A percentile compares a stretch with the other conserved stretches of the same genome.
Evolutionary conservation across 2,888 invertebrate genomes (phyloP).

Genomic region (Drosophila putrida): DNA sequence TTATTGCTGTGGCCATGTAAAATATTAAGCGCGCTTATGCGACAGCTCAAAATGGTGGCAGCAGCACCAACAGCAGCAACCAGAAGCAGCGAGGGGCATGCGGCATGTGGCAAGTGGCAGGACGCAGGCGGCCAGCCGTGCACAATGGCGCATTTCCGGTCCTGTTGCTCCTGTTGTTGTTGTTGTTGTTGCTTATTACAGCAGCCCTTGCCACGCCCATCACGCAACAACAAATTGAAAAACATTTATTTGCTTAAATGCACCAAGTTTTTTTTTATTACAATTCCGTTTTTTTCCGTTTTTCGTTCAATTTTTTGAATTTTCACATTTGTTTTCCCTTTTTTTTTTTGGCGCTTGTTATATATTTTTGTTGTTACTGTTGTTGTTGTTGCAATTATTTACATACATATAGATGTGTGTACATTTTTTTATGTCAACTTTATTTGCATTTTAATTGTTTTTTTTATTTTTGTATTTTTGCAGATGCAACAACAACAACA

Average conservation of each 20-base stretch:
- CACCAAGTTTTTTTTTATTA: slow-evolving; percentile 18
- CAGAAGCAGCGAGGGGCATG: neutral
- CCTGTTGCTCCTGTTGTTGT: slow-evolving; percentile 16
- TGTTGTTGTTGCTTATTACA: slow-evolving; percentile 11
- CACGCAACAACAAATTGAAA: slow-evolving; percentile 62
- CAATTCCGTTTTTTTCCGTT: slow-evolving; percentile 4
- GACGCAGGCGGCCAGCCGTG: slow-evolving; percentile 49
- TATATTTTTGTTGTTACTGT: too few species aligned
- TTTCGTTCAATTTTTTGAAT: slow-evolving; percentile 17
- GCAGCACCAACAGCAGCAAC: neutral
- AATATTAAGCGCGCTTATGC: slow-evolving; percentile 73
- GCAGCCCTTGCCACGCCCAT: slow-evolving; percentile 29
- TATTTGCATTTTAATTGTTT: slow-evolving; percentile 30
- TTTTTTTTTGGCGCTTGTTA: slow-evolving; percentile 11
- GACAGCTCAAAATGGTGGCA: slow-evolving; percentile 36
- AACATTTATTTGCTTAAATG: slow-evolving; percentile 72
- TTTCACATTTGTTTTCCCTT: slow-evolving; percentile 11
- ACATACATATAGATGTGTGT: neutral
- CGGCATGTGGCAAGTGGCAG: slow-evolving; percentile 17
- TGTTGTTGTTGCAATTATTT: slow-evolving; percentile 20
- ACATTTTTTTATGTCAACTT: slow-evolving; percentile 9
- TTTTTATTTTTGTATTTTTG: slow-evolving; percentile 1
- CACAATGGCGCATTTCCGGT: slow-evolving; percentile 65
- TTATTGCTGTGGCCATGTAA: slow-evolving; percentile 71
- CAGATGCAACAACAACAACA: slow-evolving; percentile 16